phyloP scores from a whole-genome alignment of 2,888 invertebrate genomes.

The Sycophila texana region DNA sequence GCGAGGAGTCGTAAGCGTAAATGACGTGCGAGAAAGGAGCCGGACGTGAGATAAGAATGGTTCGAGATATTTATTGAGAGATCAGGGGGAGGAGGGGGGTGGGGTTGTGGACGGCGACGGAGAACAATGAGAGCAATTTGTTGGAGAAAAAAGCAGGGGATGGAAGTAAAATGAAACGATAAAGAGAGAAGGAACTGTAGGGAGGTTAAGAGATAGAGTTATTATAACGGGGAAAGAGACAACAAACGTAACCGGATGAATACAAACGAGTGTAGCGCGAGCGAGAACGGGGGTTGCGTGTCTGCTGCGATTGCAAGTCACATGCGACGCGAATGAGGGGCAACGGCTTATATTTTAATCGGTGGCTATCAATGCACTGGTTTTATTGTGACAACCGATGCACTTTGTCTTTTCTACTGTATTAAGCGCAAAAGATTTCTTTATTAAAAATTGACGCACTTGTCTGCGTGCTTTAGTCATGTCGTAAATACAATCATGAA shows the following conservation, averaged over 20 bases:
- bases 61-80: conserved; percentile 45
- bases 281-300: conserved; percentile 42
- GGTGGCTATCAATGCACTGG: conserved; percentile 40
- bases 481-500: too few species aligned
- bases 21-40: conserved; percentile 27
- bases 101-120: background rate
- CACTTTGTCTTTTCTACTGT: conserved; percentile 11
- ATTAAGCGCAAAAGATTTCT: conserved; percentile 20
- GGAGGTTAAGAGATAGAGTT: conserved; percentile 42
- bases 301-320: conserved; percentile 47
- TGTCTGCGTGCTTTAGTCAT: too few species aligned
- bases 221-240: conserved; percentile 55
- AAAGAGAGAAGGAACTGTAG: conserved; percentile 51
- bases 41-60: conserved; percentile 1
- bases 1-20: background rate
- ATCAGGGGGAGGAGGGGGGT: too few species aligned
- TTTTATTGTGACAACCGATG: conserved; percentile 39
- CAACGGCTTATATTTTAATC: conserved; percentile 53
- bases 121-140: conserved; percentile 48
- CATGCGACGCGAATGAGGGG: conserved; percentile 22
- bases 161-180: conserved; percentile 5
- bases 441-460: conserved; percentile 7
- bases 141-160: conserved; percentile 10
- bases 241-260: conserved; percentile 62
- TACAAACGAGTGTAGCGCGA: conserved; percentile 61